These are phyloP conservation scores for Neomonachus schauinslandi DNA, from an alignment of 2,113 vertebrate species.

Conservation along the genomic window DNA sequence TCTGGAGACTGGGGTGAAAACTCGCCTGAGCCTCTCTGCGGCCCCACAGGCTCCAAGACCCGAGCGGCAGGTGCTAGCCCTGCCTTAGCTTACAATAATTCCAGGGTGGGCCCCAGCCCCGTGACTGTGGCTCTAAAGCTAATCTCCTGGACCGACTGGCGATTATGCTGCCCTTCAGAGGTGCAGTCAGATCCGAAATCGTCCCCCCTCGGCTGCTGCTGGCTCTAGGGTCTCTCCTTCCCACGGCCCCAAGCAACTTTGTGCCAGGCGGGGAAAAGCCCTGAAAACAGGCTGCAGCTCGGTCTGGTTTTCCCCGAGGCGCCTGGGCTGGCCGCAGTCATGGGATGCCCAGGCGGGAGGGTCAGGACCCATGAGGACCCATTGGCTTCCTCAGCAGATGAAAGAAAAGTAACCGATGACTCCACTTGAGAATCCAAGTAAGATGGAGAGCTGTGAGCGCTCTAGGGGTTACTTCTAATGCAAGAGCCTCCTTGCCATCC, in stretches of 20 bases:
- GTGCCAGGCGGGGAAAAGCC: neutral
- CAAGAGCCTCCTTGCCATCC: neutral
- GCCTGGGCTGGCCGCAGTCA: neutral
- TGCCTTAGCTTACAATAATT: conserved; percentile 80
- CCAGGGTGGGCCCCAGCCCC: conserved; percentile 77
- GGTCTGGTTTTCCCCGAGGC: neutral
- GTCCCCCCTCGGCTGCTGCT: conserved; percentile 57
- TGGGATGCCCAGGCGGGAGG: too few species aligned
- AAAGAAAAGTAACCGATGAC: too few species aligned
- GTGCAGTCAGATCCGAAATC: conserved; percentile 81
- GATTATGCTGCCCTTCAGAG: conserved; percentile 75
- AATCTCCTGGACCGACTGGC: conserved; percentile 72
- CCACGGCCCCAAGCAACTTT: neutral
- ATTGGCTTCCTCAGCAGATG: neutral
- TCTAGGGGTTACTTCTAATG: neutral
- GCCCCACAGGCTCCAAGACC: conserved; percentile 74
- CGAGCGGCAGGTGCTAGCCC: conserved; percentile 69
- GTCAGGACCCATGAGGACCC: neutral
- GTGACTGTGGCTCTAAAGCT: conserved; percentile 74
- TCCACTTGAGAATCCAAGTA: too few species aligned
- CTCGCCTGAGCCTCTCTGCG: conserved; percentile 61
- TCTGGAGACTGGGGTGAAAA: conserved; percentile 80
- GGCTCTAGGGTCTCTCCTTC: conserved; percentile 62
- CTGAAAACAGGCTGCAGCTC: neutral
- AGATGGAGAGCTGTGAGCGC: neutral